A percentile compares a stretch with the other conserved stretches of the same genome.
Conservation (phyloP, 2,113 vertebrate species). For the Nymphicus hollandicus region DNA sequence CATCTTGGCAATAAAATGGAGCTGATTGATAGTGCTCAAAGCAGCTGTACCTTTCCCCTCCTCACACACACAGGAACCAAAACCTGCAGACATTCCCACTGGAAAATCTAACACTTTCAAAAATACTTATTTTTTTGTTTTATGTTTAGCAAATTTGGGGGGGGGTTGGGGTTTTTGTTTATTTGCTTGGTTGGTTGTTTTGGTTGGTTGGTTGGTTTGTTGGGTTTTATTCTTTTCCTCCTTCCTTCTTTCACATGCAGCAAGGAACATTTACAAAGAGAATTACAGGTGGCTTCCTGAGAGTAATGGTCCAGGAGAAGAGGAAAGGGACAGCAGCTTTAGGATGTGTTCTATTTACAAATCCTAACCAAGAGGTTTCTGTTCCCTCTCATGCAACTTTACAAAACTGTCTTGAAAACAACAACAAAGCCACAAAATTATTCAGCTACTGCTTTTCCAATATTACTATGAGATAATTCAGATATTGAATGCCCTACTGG, state of each 20-base stretch:
- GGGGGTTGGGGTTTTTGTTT: background rate
- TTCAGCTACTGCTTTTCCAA: background rate
- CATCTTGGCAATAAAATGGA: background rate
- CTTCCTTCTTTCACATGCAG: background rate
- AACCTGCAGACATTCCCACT: background rate
- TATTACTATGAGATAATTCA: background rate
- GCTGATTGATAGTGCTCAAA: background rate
- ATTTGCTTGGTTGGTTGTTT: background rate
- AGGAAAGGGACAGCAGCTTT: background rate
- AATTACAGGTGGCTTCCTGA: background rate
- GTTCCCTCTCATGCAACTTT: background rate
- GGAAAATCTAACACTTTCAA: background rate
- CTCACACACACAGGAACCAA: background rate
- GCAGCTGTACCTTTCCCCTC: background rate
- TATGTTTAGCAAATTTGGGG: background rate
- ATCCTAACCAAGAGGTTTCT: background rate
- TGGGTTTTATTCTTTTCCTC: accelerated
- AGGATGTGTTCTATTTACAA: background rate
- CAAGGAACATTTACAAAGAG: background rate
- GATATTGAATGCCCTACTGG: background rate
- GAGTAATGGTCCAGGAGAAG: background rate
- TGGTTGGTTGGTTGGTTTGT: background rate
- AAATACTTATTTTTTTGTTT: background rate
- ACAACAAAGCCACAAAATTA: slow-evolving; percentile 5
- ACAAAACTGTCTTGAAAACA: background rate